Base-by-base conservation (phyloP, 2,113 vertebrate genomes). In the Lophotis ruficrista region DNA sequence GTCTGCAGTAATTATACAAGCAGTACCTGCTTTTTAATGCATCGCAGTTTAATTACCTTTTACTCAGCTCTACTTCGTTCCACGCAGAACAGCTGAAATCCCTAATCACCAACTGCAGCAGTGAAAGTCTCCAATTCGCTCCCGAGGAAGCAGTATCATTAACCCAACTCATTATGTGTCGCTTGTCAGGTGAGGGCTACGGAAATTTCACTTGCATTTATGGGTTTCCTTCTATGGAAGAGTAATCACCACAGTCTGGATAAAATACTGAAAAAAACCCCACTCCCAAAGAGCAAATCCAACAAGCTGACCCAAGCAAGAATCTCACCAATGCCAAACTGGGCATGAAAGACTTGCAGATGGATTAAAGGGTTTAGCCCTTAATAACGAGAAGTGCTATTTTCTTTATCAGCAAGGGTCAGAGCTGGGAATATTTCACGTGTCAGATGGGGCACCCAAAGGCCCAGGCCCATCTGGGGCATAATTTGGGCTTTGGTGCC, bases 101-200 rank as follows among this genome's bases (percentile, higher is more conserved):
- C 90, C 83, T 97, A 97, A 98, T 98, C 97, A 96, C 86, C 94
- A 82, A 91, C 87, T 81, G 77, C 84, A 95, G 85, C 93, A 97
- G 96, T 17, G 0, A 88, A 95, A 96, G 83, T 61, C 84, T 97
- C 93, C 92, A 75, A 8, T 96, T 97, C 96, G 76, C 84, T 96
- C 94, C 80, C 2, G 7, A 94, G 92, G 90, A 96, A 95, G 93
- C 68, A 78, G 54, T 64, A 62, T 91, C 95, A 94, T 98, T 98
- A 97, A 97, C 90, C 70, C 93, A 96, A 92, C 71, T 97, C 94
- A 94, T 93, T 96, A 93, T 15, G 43, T 80, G 91, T 83, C 5
- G 8, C 93, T 95, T 91, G 92, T 96, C 89, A 94, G 69, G 69
- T 93, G 87, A 95, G 61, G 75, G 53, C 87, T 90, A 61, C 17